Evolutionary conservation across 2,888 invertebrate species (phyloP), one percentile per base, ranked within the genome.

Genomic region (Corbicula japonica): DNA sequence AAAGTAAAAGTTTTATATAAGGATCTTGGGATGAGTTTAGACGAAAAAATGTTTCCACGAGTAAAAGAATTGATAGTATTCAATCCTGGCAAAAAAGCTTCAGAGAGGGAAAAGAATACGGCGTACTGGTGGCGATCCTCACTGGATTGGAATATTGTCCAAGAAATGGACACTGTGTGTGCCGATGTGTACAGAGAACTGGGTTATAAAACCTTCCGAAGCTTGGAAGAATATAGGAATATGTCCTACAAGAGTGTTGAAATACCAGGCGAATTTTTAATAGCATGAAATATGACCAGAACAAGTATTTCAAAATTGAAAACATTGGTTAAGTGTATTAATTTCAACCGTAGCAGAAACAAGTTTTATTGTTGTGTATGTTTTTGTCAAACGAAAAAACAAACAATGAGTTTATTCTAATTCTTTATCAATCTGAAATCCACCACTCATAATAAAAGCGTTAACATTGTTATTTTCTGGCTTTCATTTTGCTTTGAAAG

Each of bases 1-100:
- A 78, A 78, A 61, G 68, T 68, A 1, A 69, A 78, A 69, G 18
- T n/a, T 23, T 58, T 78, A 28, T 78, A 68, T 32, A 68, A 56
- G 56, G 72, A 66, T 60, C 35, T 73, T 30, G 73, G 73, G 10
- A 78, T 78, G 77, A 18, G 46, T 56, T 56, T 73, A 35, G 34
- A 73, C 44, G 56, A 54, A 41, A 46, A 32, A 23, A 46, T 62
- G 21, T 78, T 44, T 30, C 10, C 26, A 26, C 21, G 23, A n/a
- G 50, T 73, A 8, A 38, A 35, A 28, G 62, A 48, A 5, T 44
- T 73, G 23, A 23, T 48, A 2, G 72, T 78, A 15, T 68, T 73
- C 41, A 28, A 35, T 18, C n/a, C 34, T 23, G 18, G 28, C 6
- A 23, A 32, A 18, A n/a, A 34, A 3, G 5, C 30, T 23, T 52